A percentile compares a stretch with the other conserved stretches of the same genome.
Evolutionary conservation across 2,888 invertebrate species (phyloP).

Genomic region (Callyntrura sp.): DNA sequence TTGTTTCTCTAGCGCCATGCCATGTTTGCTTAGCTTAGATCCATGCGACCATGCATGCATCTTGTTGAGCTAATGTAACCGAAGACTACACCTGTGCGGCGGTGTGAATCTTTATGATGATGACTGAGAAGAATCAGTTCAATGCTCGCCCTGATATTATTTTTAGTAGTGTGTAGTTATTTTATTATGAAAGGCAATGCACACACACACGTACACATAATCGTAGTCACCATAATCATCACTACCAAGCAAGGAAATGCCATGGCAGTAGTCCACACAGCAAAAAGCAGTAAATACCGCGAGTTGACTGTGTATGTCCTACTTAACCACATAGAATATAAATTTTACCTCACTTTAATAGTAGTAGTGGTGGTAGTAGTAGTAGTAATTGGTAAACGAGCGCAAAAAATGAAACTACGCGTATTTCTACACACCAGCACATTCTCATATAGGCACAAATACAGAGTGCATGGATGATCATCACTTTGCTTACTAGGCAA

Average conservation of each 20-base stretch:
- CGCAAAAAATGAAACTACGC: background rate
- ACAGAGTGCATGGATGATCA: conserved; percentile 11
- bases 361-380: background rate
- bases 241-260: conserved; percentile 13
- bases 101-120: background rate
- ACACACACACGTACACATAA: background rate
- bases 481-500: conserved; percentile 20
- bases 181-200: background rate
- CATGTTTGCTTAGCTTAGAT: too few relatives aligned
- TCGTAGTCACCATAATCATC: background rate
- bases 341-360: conserved; percentile 11
- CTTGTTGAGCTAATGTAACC: too few relatives aligned
- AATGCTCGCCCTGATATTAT: conserved; percentile 24
- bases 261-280: conserved; percentile 42
- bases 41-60: too few relatives aligned
- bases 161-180: conserved; percentile 7
- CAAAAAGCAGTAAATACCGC: conserved; percentile 26
- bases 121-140: conserved; percentile 24
- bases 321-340: conserved; percentile 50
- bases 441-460: conserved; percentile 2
- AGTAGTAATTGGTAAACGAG: conserved; percentile 30
- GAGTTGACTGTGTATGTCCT: conserved; percentile 56
- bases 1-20: too few relatives aligned
- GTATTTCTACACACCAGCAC: background rate
- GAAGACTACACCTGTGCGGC: background rate